Base-by-base conservation (phyloP, 2,113 vertebrate species). In the Tupaia chinensis region DNA sequence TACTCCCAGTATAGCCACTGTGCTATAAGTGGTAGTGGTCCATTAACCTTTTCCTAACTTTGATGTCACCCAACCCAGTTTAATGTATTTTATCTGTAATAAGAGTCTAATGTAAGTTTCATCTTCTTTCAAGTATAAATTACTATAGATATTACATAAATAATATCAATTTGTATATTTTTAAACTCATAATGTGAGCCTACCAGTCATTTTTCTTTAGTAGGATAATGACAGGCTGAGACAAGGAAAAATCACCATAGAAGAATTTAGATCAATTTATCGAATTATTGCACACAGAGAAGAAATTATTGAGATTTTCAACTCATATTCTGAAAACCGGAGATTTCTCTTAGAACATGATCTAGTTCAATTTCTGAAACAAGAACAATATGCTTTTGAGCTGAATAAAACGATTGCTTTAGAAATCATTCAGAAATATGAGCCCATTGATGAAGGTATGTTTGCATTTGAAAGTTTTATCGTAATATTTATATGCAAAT, bases 401-500 rank as follows among this genome's bases (percentile, higher is more conserved):
- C 84, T 12, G 1, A 29, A 0, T 81, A 32, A 93, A 85, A 58
- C 0, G 11, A 74, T 17, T 76, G 97, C 92, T 65, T 93, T 54
- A 25, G 97, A 98, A 61, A 97, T 98, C 23, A 98, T 99, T 95
- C 20, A 97, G 27, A 98, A 97, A 95, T 97, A 98, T 65, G 99
- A 99, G 27, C 98, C 98, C 61, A 94, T 99, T 60, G 94, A 98
- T 34, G 98, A 98, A 98, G 98, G 98, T 98, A 98, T 32, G 96
- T 56, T 94, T 95, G 5, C 25, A 65, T 79, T 94, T 89, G 13
- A 44, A 83, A 88, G 15, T 90, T 94, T 93, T 84, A n/a, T 83
- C 65, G 74, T 4, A 76, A 76, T 96, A 92, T 77, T 83, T 76
- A 92, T 29, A 19, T 34, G 9, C 6, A 74, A 83, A 76, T 5